Evolutionary conservation across 2,113 vertebrate species (phyloP), one percentile per base, ranked within the genome.

Genomic region (Prochilodus magdalenae): DNA sequence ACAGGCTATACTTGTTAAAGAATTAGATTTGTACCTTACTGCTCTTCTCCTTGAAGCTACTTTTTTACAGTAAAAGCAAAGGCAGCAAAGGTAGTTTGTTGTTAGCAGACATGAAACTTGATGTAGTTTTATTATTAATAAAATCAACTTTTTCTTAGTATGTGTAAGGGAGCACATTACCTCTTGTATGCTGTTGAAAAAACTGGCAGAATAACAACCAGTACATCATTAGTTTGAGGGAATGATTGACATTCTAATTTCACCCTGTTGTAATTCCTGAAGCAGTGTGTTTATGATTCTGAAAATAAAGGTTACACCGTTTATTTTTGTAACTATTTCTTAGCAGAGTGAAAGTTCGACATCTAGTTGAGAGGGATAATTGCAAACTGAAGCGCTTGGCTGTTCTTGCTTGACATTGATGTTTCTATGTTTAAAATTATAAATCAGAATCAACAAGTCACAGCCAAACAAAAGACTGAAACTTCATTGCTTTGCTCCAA

Each of bases 251-350:
- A 33, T 29, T 22, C 36, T 30, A 77, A 65, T 77, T 65, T 65
- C 75, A 63, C 57, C 24, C 22, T 59, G 30, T 2, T 75, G 30
- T 47, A 62, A 47, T 62, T 63, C 33, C 30, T 60, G 22, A 18
- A 40, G 18, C 51, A 36, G 13, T 5, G 27, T 62, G 20, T 65
- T 20, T 49, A 29, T 40, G 44, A 77, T 27, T 22, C 40, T 49
- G 18, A 29, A 49, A 63, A 47, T 27, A 63, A 57, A 12, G 20
- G 6, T 29, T 6, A 36, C 36, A 22, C 5, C 14, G 22, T 26
- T 27, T 76, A 62, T 76, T 62, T 74, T 36, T 57, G 72, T 36
- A 74, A 36, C 51, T 24, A 22, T n/a, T 60, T 26, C 57, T 26
- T 26, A 22, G 53, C 53, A 22, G 53, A 55, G 53, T 22, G 20